Base-by-base conservation (phyloP, 2,888 invertebrate species). In the Deilephila elpenor region DNA sequence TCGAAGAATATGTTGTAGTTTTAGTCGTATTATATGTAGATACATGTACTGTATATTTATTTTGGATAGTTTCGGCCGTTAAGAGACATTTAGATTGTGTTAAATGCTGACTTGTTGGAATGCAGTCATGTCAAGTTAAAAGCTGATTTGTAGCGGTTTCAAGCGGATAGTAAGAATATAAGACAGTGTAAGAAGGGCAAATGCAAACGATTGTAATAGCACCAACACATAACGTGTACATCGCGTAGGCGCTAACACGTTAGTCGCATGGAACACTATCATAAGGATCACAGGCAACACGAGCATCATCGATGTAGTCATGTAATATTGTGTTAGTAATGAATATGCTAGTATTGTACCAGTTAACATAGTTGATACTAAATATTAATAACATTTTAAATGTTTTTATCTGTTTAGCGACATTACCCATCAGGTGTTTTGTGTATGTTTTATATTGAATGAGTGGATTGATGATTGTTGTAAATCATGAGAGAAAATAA, bases 1-100 rank as follows among this genome's bases (percentile, higher is more conserved):
- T 67, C 25, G 34, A 44, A 14, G 17, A 20, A n/a, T 44, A 44
- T 20, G 20, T 25, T 51, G 67, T 67, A 67, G 67, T 67, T 64
- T 67, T 44, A 62, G 64, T 37, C 44, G 20, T 44, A 37, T 44
- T 37, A n/a, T 64, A 64, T 11, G 64, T 64, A 44, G 19, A 61
- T 14, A 62, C 44, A 44, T 51, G 14, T 67, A 44, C 44, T 25
- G 6, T 67, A 44, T 64, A 64, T 67, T 25, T 25, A n/a, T 51
- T 51, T 64, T 37, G n/a, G 11, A 11, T 64, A 20, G 20, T 64
- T 64, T 64, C 44, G 44, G 25, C 51, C 44, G 25, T 67, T 29
- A 67, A 25, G 17, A 19, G 17, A 51, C 25, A 67, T 17, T 51
- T 44, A 44, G 51, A 51, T 51, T 67, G 51, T 51, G 25, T 67